Evolutionary conservation across 2,888 invertebrate species (phyloP).

Genomic region (Melieria picta): DNA sequence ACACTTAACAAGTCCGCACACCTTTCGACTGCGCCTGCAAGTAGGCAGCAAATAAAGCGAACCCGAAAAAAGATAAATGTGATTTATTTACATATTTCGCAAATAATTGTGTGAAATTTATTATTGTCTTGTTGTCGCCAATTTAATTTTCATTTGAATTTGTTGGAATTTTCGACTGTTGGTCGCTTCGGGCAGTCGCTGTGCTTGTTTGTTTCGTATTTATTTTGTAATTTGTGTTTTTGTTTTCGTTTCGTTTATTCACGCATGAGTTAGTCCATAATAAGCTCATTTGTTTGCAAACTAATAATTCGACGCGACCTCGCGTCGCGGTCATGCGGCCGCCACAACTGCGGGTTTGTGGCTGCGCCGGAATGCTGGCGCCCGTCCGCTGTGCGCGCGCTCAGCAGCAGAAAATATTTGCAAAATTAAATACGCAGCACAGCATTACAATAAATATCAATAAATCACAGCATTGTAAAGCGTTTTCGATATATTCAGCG

Average conservation of each 20-base stretch:
- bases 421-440: background rate
- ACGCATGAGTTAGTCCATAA: constrained; percentile 2
- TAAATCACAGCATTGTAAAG: background rate
- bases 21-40: background rate
- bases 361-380: background rate
- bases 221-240: background rate
- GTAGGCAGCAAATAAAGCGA: background rate
- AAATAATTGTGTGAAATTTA: constrained; percentile 8
- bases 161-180: background rate
- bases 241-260: background rate
- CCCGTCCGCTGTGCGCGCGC: background rate
- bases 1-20: background rate
- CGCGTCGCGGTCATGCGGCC: too few relatives aligned
- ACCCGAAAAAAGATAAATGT: constrained; percentile 7
- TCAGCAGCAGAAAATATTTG: background rate
- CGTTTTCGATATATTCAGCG: too few relatives aligned
- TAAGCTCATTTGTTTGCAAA: constrained; percentile 7
- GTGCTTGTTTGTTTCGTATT: background rate
- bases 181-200: background rate
- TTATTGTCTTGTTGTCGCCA: background rate
- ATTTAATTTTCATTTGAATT: background rate
- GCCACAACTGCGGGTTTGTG: background rate
- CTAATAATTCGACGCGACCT: background rate
- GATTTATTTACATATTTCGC: constrained; percentile 11
- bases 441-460: background rate